These are phyloP conservation scores for Heteractis magnifica DNA, from an alignment of 92 coral and sea anemone species.

Conservation along the genomic window DNA sequence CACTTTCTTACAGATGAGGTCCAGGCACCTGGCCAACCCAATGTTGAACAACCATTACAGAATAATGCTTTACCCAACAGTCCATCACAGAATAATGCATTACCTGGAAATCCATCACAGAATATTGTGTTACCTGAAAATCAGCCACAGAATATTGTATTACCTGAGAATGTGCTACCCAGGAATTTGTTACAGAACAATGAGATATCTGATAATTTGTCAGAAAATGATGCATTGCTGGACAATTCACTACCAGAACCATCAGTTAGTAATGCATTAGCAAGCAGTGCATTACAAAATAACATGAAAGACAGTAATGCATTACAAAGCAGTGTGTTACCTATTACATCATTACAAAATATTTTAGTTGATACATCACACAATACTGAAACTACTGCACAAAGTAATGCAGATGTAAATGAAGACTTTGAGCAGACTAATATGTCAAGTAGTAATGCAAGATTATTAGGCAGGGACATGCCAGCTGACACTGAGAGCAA, in stretches of 20 bases:
- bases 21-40: constrained; percentile 44
- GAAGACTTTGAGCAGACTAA: background rate
- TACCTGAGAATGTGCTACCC: background rate
- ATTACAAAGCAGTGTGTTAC: constrained; percentile 12
- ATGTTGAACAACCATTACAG: background rate
- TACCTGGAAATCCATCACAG: background rate
- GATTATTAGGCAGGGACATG: too few relatives aligned
- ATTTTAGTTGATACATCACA: background rate
- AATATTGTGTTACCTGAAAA: constrained; percentile 3
- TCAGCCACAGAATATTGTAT: background rate
- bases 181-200: background rate
- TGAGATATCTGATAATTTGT: background rate
- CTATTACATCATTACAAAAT: background rate
- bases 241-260: background rate
- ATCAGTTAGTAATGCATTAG: background rate
- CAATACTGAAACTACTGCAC: background rate
- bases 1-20: constrained; percentile 83
- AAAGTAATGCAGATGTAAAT: background rate
- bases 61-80: constrained; percentile 14
- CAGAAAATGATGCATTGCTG: background rate
- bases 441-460: background rate
- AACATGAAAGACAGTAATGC: background rate
- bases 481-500: background rate
- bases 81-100: background rate
- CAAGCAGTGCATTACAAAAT: background rate